Base-by-base conservation (phyloP, 2,888 invertebrate species). In the Cosmopolites sordidus region DNA sequence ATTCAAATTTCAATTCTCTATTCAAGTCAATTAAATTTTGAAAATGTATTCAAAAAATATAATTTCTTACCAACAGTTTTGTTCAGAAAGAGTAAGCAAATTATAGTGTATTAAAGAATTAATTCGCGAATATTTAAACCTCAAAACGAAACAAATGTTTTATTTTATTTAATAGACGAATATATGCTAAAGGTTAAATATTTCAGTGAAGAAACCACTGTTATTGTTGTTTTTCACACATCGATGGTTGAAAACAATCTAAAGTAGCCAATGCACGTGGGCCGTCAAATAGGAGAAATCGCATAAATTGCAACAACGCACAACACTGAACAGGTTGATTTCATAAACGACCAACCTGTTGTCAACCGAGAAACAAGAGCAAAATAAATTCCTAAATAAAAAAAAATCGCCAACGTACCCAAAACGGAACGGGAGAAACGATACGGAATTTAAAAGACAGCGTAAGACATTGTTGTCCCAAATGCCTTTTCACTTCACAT, bases 401-500 rank as follows among this genome's bases (percentile, higher is more conserved):
- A 22, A 22, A 22, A 46, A 38, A 42, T 18, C 16, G 30, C n/a
- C 37, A 29, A 14, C 16, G 12, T 8, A 18, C 16, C 42, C 43
- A 40, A 51, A 50, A 38, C 43, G 42, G 27, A 53, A 53, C 40
- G 39, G 44, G 41, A 50, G 29, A 45, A 51, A 48, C 48, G n/a
- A 43, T 51, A 51, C 44, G 48, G 48, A 56, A 56, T 56, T 52
- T 29, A 56, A 56, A 56, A 51, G 51, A 51, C 51, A 52, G 42
- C 42, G 56, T 56, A 56, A 56, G 56, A 56, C 56, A 56, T 56
- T 56, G 53, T 56, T 56, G 53, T 53, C 53, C 56, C 49, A 50
- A 53, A 56, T 56, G 53, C 53, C 37, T 56, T 48, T 53, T 46
- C 53, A 53, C 56, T 56, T 56, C 53, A 50, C 59, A 57, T 51